A percentile compares a stretch with the other conserved stretches of the same genome.
These are phyloP conservation scores for Lacerta viridis DNA, from an alignment of 2,797 vertebrate genomes.

Conservation along the genomic window DNA sequence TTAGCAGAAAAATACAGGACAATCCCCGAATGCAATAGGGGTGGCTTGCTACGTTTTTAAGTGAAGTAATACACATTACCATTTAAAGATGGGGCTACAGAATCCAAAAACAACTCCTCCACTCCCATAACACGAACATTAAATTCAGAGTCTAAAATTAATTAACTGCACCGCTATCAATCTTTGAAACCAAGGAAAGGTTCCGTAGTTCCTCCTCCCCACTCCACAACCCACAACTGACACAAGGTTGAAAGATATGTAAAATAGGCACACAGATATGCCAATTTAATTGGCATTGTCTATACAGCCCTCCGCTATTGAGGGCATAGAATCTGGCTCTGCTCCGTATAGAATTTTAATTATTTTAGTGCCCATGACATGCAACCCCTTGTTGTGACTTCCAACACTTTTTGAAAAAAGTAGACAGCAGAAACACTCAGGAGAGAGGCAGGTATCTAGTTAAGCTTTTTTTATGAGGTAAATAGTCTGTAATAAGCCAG, in stretches of 20 bases:
- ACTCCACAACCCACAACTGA: background rate
- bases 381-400: background rate
- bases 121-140: too few species aligned
- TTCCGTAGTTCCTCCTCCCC: background rate
- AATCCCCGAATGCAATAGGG: too few species aligned
- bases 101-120: too few species aligned
- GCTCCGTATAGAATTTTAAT: background rate
- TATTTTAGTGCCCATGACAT: background rate
- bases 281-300: background rate
- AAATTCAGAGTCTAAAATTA: too few species aligned
- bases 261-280: background rate
- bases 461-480: background rate
- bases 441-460: background rate
- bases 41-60: too few species aligned
- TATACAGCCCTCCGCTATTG: background rate
- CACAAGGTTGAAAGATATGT: background rate
- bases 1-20: too few species aligned
- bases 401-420: background rate
- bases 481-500: background rate
- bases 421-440: background rate
- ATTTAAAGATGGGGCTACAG: too few species aligned
- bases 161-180: too few species aligned
- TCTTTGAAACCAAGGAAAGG: background rate
- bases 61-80: too few species aligned
- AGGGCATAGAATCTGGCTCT: background rate